Base-by-base conservation (phyloP, 2,113 vertebrate genomes). In the Misgurnus mizolepis region DNA sequence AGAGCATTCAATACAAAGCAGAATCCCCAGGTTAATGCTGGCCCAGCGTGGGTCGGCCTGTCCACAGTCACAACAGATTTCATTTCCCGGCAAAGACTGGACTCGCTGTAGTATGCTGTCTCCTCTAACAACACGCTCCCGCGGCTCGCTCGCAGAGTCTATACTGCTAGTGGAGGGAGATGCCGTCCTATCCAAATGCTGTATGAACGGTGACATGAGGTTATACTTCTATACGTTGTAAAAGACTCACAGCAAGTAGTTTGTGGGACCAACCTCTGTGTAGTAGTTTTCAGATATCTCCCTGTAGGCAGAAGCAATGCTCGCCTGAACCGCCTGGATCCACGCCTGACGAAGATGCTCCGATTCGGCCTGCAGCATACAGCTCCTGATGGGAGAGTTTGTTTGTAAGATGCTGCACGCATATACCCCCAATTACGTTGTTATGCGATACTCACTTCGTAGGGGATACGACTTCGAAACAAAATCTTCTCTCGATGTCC, bases 271-370 rank as follows among this genome's bases (percentile, higher is more conserved):
- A n/a, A 93, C 92, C 90, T 93, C 92, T 5, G 88, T 87, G 86
- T 92, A 92, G 67, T 90, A 91, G 82, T 90, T 91, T 83, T 93
- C 91, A 1, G 84, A 61, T 17, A 92, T 98, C 85, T 99, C 97
- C 92, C 97, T 94, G 39, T 98, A 99, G 5, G 98, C 98, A 14
- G 96, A 98, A 83, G 96, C 97, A 15, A 99, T 99, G 86, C 96
- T 98, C 74, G 96, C 96, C 89, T 99, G 98, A 62, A 99, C 97
- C 2, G 98, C 96, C 89, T 98, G 96, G 85, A 99, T 98, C 98
- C 98, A 99, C 0, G 96, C 95, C 89, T 96, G 96, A 0, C 97
- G 93, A 78, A 99, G 94, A 87, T 98, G 98, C 86, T 99, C 97
- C 0, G 98, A 98, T 88, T 99, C 98, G 1, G 98, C 97, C 90